Conservation (phyloP, 2,888 invertebrate species). For the Patella caerulea region DNA sequence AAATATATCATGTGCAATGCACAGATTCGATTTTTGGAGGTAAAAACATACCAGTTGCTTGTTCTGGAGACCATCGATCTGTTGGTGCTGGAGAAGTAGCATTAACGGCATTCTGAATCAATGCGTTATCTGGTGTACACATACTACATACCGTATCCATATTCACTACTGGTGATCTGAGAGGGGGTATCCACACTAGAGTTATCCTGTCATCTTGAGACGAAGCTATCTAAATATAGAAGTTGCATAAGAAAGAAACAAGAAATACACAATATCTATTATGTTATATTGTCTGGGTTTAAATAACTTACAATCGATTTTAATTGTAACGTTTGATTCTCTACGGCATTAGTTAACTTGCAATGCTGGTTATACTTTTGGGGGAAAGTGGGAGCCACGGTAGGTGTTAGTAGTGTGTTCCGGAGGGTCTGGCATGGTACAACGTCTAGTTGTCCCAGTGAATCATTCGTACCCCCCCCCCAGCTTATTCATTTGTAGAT, state of each 20-base stretch:
- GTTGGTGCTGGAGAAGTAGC: slow-evolving; percentile 49
- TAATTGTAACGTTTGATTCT: no score
- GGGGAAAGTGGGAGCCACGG: no score
- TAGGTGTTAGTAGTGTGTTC: no score
- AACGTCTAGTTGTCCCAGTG: no score
- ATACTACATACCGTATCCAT: slow-evolving; percentile 43
- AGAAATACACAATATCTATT: background rate
- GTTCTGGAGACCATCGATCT: slow-evolving; percentile 45
- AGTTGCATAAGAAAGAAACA: background rate
- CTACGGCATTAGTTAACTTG: no score
- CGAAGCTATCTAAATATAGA: slow-evolving; percentile 41
- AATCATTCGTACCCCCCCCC: no score
- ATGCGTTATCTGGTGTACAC: slow-evolving; percentile 43
- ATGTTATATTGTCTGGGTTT: background rate
- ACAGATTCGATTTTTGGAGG: background rate
- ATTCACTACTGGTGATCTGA: slow-evolving; percentile 36
- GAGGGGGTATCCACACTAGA: slow-evolving; percentile 58
- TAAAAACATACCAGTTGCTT: slow-evolving; percentile 53
- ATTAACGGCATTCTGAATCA: slow-evolving; percentile 51
- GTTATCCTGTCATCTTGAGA: slow-evolving; percentile 41
- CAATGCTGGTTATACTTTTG: no score
- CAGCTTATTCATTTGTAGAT: no score
- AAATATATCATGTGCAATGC: no score
- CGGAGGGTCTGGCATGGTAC: no score
- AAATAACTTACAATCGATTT: no score